Evolutionary conservation across 2,113 vertebrate genomes (phyloP).

Genomic region (Pica pica): DNA sequence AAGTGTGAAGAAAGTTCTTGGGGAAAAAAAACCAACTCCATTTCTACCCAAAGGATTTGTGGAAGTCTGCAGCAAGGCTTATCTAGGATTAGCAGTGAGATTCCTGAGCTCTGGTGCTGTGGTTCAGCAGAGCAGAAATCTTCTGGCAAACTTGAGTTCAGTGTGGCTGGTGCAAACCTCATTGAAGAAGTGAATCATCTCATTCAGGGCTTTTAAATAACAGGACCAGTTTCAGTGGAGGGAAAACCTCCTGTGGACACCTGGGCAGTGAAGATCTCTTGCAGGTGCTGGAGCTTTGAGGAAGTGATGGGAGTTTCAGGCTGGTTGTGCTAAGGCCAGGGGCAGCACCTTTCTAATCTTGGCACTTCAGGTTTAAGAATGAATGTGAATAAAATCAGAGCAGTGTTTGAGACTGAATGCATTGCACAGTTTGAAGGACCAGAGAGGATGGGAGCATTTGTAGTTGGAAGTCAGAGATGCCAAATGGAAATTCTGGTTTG

Average conservation of each 20-base stretch:
- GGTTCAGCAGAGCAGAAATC: not conserved
- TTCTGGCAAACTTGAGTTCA: not conserved
- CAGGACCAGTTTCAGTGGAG: not conserved
- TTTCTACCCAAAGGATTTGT: not conserved
- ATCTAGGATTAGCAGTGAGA: not conserved
- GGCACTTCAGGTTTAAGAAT: not conserved
- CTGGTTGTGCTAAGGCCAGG: not conserved
- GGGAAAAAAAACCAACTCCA: not conserved
- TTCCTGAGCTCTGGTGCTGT: not conserved
- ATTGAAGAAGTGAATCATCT: not conserved
- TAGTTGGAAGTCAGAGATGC: not conserved
- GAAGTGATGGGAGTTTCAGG: accelerated
- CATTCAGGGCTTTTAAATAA: not conserved
- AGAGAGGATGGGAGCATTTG: not conserved
- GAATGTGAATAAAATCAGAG: not conserved
- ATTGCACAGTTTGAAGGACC: not conserved
- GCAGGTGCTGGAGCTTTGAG: not conserved
- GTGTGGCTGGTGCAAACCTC: not conserved
- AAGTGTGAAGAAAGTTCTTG: not conserved
- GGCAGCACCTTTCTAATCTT: not conserved
- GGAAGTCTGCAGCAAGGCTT: not conserved
- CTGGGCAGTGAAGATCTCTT: not conserved
- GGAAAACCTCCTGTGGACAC: not conserved
- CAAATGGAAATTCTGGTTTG: not conserved
- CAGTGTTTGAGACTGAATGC: not conserved